A percentile compares a stretch with the other conserved stretches of the same genome.
Evolutionary conservation across 2,888 invertebrate genomes (phyloP).

Genomic region (Aelia acuminata): DNA sequence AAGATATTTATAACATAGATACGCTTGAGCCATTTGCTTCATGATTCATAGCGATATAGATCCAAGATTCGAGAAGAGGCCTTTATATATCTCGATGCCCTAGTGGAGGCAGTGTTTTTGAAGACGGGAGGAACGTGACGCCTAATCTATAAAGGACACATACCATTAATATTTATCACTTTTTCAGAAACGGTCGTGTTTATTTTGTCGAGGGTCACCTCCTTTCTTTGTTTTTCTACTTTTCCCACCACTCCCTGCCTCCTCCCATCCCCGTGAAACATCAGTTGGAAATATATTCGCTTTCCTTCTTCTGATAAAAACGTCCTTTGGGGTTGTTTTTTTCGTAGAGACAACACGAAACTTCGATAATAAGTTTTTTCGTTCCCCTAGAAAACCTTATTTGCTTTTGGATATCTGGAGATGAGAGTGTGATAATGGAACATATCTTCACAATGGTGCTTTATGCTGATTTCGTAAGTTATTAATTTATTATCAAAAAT

Average conservation of each 20-base stretch:
- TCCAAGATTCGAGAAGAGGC: background rate
- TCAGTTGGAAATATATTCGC: slow-evolving; percentile 11
- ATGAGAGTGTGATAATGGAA: background rate
- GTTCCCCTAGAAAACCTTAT: background rate
- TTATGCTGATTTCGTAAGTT: background rate
- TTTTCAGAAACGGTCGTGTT: slow-evolving; percentile 49
- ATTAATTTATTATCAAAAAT: background rate
- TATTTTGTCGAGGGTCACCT: slow-evolving; percentile 39
- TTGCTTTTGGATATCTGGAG: background rate
- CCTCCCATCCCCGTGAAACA: background rate
- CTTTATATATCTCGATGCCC: background rate
- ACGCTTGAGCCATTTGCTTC: background rate
- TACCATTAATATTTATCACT: slow-evolving; percentile 56
- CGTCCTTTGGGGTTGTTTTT: background rate
- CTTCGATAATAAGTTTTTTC: slow-evolving; percentile 3
- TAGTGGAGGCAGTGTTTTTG: slow-evolving; percentile 25
- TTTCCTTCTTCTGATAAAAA: slow-evolving; percentile 11
- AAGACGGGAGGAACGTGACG: slow-evolving; percentile 3
- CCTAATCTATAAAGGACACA: slow-evolving; percentile 38
- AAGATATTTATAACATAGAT: background rate
- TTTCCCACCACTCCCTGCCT: background rate
- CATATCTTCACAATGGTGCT: background rate
- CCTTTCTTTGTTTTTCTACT: slow-evolving; percentile 45
- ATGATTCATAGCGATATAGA: background rate
- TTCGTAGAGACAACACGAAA: background rate